Evolutionary conservation across 2,797 vertebrate genomes (phyloP).

Genomic region (Triplophysa yarkandensis): DNA sequence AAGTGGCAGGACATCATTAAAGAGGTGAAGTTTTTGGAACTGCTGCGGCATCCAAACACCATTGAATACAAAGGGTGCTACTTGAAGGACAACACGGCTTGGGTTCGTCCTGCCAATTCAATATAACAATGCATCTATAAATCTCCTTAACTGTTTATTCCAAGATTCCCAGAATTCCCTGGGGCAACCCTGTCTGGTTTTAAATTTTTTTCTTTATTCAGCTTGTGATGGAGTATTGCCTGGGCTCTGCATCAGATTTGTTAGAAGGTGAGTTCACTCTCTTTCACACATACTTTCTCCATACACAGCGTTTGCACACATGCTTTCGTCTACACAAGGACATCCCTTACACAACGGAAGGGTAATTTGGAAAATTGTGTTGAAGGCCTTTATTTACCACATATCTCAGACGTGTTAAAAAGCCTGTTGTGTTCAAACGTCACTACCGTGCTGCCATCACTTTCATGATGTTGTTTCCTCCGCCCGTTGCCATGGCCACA

Average conservation of each 20-base stretch:
- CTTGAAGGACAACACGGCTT: constrained; percentile 96
- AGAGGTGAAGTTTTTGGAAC: constrained; percentile 95
- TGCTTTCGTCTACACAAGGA: not conserved
- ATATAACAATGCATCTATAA: not conserved
- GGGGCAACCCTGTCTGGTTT: constrained; percentile 6
- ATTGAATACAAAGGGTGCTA: constrained; percentile 99
- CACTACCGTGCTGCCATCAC: constrained; percentile 5
- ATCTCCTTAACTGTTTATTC: not conserved
- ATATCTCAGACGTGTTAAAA: constrained; percentile 19
- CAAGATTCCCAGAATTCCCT: constrained; percentile 17
- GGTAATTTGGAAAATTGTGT: not conserved
- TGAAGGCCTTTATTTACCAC: constrained; percentile 35
- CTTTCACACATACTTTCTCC: not conserved
- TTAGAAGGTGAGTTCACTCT: constrained; percentile 86
- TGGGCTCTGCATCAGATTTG: constrained; percentile 97
- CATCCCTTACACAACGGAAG: not conserved
- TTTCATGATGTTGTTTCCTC: constrained; percentile 23
- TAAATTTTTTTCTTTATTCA: constrained; percentile 67
- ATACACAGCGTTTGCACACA: not conserved
- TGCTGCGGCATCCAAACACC: constrained; percentile 95
- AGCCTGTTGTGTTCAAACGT: constrained; percentile 21
- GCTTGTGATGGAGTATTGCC: constrained; percentile 99
- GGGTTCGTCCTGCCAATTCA: constrained; percentile 59
- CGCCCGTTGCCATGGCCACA: constrained; percentile 17
- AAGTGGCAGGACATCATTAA: constrained; percentile 99